Percentiles rank a stretch among this genome's conserved stretches.
phyloP scores from a whole-genome alignment of 2,888 invertebrate genomes.

The Abrostola triplasia region DNA sequence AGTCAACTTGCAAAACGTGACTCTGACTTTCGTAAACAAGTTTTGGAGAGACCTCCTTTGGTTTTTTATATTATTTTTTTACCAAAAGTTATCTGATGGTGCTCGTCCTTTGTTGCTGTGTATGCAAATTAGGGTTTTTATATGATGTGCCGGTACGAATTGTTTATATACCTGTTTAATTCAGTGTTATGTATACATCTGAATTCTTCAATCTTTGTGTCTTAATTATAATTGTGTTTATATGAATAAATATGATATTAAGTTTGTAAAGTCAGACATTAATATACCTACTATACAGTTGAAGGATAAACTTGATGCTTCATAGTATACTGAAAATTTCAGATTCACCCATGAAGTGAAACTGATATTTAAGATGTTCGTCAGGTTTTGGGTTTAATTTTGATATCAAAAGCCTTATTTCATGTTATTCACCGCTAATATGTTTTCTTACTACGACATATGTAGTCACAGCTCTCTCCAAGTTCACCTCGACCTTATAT shows the following conservation, averaged over 20 bases:
- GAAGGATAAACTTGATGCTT: too few species aligned
- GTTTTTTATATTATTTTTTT: slow-evolving; percentile 47
- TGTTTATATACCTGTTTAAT: background rate
- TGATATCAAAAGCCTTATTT: too few species aligned
- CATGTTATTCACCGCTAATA: background rate
- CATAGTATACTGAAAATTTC: too few species aligned
- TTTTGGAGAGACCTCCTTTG: slow-evolving; percentile 55
- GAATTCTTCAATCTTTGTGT: background rate
- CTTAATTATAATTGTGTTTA: background rate
- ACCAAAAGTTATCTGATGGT: slow-evolving; percentile 56
- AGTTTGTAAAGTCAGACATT: too few species aligned
- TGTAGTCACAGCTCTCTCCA: background rate
- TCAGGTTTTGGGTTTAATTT: too few species aligned
- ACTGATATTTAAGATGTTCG: too few species aligned
- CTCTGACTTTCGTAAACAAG: slow-evolving; percentile 63
- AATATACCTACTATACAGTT: too few species aligned
- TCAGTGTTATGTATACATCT: background rate
- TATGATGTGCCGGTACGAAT: slow-evolving; percentile 17
- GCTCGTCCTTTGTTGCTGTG: slow-evolving; percentile 52
- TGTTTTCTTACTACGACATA: background rate
- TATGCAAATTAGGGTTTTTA: slow-evolving; percentile 53
- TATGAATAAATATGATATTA: background rate
- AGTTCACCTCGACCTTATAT: slow-evolving; percentile 1
- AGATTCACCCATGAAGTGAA: too few species aligned
- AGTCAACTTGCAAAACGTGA: slow-evolving; percentile 62